These are phyloP conservation scores for Conus betulinus DNA, from an alignment of 1,140 invertebrate species.

Conservation along the genomic window DNA sequence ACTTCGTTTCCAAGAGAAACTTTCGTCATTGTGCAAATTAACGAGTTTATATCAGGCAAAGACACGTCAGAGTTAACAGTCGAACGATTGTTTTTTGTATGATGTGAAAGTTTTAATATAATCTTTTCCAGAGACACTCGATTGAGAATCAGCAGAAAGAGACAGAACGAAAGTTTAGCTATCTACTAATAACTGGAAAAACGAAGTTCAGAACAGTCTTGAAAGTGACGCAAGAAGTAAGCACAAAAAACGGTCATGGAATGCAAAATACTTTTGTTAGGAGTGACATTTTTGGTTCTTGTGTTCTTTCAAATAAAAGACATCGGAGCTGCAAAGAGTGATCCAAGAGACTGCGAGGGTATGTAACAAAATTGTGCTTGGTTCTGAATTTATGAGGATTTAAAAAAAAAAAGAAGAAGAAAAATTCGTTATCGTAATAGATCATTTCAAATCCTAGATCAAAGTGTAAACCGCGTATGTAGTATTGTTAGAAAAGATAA, in stretches of 20 bases:
- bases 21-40: slow-evolving; percentile 1
- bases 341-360: slow-evolving; percentile 77
- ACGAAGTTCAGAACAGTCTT: too few species aligned
- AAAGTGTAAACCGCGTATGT: too few species aligned
- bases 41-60: neutral
- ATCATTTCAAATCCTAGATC: too few species aligned
- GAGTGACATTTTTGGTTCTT: neutral
- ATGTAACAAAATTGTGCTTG: slow-evolving; percentile 34
- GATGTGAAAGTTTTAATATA: neutral
- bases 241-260: neutral
- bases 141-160: too few species aligned
- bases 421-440: too few species aligned
- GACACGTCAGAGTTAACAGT: slow-evolving; percentile 2
- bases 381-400: too few species aligned
- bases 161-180: too few species aligned
- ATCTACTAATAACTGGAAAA: too few species aligned
- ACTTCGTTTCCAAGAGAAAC: slow-evolving; percentile 6
- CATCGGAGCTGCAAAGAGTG: slow-evolving; percentile 61
- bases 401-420: neutral
- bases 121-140: too few species aligned
- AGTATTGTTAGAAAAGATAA: too few species aligned
- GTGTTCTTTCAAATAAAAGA: neutral
- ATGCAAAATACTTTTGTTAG: slow-evolving; percentile 24
- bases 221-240: neutral
- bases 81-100: neutral